A percentile compares a stretch with the other conserved stretches of the same genome.
Evolutionary conservation across 2,113 vertebrate genomes (phyloP).

Genomic region (Xerus inauris): DNA sequence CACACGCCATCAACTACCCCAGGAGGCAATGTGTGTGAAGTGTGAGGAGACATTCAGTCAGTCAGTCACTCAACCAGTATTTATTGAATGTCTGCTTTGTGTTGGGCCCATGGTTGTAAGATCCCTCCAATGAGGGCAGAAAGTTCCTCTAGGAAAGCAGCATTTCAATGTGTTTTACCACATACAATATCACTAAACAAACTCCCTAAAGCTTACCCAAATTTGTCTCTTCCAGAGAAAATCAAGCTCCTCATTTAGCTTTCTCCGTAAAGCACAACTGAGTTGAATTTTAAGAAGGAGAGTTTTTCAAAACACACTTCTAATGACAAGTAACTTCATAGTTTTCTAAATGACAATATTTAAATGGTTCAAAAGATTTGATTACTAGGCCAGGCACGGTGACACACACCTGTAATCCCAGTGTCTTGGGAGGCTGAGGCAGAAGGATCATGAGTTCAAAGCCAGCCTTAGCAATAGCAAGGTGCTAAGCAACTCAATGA

Average conservation of each 20-base stretch:
- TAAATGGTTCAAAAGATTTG: not conserved
- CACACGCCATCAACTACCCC: not conserved
- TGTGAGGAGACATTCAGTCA: not conserved
- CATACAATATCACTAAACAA: not conserved
- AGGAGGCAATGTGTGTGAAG: not conserved
- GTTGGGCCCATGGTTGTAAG: not conserved
- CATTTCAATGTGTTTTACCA: not conserved
- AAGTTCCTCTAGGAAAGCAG: not conserved
- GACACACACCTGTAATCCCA: too few species aligned
- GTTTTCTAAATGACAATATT: not conserved
- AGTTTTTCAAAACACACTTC: not conserved
- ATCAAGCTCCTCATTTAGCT: not conserved
- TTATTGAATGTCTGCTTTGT: not conserved
- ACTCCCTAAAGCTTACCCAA: not conserved
- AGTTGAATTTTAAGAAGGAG: not conserved
- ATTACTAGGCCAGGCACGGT: not conserved
- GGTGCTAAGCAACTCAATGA: too few species aligned
- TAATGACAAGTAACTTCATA: not conserved
- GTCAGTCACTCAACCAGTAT: not conserved
- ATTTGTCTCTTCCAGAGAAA: not conserved
- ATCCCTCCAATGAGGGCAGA: not conserved
- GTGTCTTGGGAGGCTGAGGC: too few species aligned
- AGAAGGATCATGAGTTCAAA: too few species aligned
- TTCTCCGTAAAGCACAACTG: not conserved
- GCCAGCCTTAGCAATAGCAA: too few species aligned